Evolutionary conservation across 1,140 invertebrate species (phyloP), one percentile per base, ranked within the genome.

Genomic region (Nasonia vitripennis): DNA sequence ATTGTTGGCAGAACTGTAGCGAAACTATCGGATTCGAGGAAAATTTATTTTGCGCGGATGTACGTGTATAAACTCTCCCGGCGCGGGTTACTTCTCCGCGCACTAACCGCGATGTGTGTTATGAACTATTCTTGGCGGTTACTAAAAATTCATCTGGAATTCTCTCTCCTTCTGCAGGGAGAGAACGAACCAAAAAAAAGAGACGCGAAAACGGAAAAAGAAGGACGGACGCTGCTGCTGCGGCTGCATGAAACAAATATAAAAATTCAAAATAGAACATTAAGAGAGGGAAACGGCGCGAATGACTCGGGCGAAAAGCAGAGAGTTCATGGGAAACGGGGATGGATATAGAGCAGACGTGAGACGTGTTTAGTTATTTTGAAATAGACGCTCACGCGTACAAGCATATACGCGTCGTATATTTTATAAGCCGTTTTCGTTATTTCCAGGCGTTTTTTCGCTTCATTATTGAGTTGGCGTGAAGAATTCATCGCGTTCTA

Each of bases 261-360:
- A 67, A 82, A 34, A 82, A 82, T 82, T 83, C 20, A 67, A 83
- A 83, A 83, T 83, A 83, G 73, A 75, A 67, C 71, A 83, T 75
- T 83, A 27, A 37, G 6, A 45, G n/a, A 20, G 55, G 45, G 73
- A 82, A 34, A 74, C 37, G 6, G 73, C 27, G 81, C 37, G 23
- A 48, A 45, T 7, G n/a, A 83, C 74, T 34, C 31, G 81, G 41
- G 37, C 5, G 41, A 78, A 67, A n/a, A 20, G 23, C 45, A 83
- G 11, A 78, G 27, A 73, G 55, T 73, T 75, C 27, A 48, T 62
- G 31, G 74, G 20, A 75, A 37, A 77, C 37, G 17, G 34, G 45
- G 37, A 77, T 62, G 20, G 81, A 83, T 83, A 41, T 48, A 48
- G 73, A 83, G 74, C 31, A 78, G 11, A 62, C 81, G 41, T 68